Evolutionary conservation across 2,113 vertebrate genomes (phyloP).

Genomic region (Lagopus leucura): DNA sequence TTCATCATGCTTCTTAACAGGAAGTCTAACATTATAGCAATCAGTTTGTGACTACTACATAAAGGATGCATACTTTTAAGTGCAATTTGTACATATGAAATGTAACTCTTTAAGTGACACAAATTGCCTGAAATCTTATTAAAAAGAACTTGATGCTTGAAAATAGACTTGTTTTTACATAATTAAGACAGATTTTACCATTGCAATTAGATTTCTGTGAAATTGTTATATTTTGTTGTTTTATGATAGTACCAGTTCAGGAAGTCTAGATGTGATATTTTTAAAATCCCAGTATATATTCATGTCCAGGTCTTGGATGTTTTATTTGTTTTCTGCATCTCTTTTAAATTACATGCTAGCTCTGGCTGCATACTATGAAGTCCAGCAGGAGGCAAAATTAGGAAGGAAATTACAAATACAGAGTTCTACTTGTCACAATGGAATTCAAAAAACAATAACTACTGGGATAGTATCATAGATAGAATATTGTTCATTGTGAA

Average conservation of each 20-base stretch:
- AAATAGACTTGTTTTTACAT: not conserved
- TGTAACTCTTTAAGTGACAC: not conserved
- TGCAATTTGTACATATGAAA: not conserved
- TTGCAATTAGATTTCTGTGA: not conserved
- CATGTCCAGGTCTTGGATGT: rapidly evolving
- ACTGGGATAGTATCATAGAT: rapidly evolving
- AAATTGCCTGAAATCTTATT: slow-evolving; percentile 20
- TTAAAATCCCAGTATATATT: not conserved
- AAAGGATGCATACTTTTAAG: not conserved
- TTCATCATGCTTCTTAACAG: not conserved
- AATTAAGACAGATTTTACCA: slow-evolving; percentile 30
- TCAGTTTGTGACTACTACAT: not conserved
- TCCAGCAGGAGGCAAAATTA: not conserved
- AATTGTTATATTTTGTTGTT: not conserved
- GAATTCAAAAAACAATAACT: not conserved
- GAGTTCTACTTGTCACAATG: not conserved
- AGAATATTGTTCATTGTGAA: not conserved
- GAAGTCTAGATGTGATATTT: not conserved
- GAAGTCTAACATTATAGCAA: not conserved
- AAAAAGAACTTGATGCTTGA: not conserved
- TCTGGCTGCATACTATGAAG: not conserved
- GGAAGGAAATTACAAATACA: not conserved
- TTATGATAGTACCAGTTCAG: not conserved
- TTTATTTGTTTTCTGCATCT: not conserved
- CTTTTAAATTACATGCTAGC: not conserved